Evolutionary conservation across 2,797 vertebrate genomes (phyloP), one percentile per base, ranked within the genome.

Genomic region (Lepus oiostolus): DNA sequence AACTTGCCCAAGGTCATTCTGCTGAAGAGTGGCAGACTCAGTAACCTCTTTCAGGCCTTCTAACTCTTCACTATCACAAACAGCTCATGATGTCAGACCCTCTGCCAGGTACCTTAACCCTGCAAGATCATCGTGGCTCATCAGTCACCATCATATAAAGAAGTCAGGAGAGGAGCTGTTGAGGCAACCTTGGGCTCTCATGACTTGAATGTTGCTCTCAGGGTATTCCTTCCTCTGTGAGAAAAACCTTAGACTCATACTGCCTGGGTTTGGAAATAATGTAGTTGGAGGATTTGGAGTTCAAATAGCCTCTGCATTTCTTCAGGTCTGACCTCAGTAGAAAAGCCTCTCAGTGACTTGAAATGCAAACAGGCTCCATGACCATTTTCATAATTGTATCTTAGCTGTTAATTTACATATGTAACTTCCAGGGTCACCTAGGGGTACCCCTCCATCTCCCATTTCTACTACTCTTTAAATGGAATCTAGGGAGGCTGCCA

Each of bases 401-500:
- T 89, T n/a, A n/a, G 30, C 22, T 32, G 88, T 70, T 80, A 14
- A 68, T 86, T 65, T 82, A 77, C 91, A 62, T 52, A 47, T 38
- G 47, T 62, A 32, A 14, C 52, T 63, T 32, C 47, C 38, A 24
- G 62, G 58, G 65, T 24, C 60, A 26, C 2, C 14, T 35, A 85
- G n/a, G 26, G 16, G 30, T 5, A 21, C 22, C 76, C 35, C 42
- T 14, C 91, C 65, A 16, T 2, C 67, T 85, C 10, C 35, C 62
- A 16, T 42, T 62, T 67, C 28, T 71, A 76, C 58, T 12, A 7
- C 8, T 35, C 80, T 82, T 26, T 81, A 47, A 89, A 30, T 91
- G 94, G 95, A 75, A 82, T 90, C 88, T 82, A 76, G 50, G 83
- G 91, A 87, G 47, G 62, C 38, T 50, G 22, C 0, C 42, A 47